Base-by-base conservation (phyloP, 1,140 invertebrate species). In the Diprion similis region DNA sequence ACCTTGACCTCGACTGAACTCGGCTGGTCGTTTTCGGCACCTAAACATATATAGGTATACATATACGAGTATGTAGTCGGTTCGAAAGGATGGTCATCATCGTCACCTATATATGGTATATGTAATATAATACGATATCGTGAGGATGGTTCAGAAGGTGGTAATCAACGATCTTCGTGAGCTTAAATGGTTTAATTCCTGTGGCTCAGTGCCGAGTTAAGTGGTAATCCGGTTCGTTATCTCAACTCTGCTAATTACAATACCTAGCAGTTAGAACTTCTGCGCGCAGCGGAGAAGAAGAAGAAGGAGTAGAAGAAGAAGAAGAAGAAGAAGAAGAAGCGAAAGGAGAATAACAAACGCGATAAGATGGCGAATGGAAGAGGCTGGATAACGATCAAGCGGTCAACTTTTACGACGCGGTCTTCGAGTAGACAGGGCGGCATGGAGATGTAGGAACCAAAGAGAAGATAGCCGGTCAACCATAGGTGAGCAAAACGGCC, bases 161-260 rank as follows among this genome's bases (percentile, higher is more conserved):
- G 24, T 37, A 37, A 37, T 37, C 24, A 37, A 37, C 24, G 6
- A 37, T 37, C 24, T 37, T 37, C 24, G 24, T 15, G 51, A 17
- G 51, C 9, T 59, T 59, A 9, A 59, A 59, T 59, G 51, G 51
- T 11, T 59, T 11, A 59, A 59, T 11, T 59, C 51, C 51, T 15
- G 11, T 17, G 51, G 11, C 51, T 59, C 51, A 13, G 51, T n/a
- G 51, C 11, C n/a, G 24, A 4, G 24, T 6, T 37, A 37, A 37
- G 24, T 37, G 24, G 24, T 59, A 59, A 59, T 17, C 8, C 51
- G 51, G 51, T 59, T 59, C 51, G 51, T 59, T 59, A 59, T 59
- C 51, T 59, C 11, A 59, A 59, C 51, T 59, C 51, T 17, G 51
- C 51, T 59, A 59, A 59, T 59, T 59, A 59, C 51, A 59, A 59